Conservation (phyloP, 2,797 vertebrate genomes). For the Labroides dimidiatus region DNA sequence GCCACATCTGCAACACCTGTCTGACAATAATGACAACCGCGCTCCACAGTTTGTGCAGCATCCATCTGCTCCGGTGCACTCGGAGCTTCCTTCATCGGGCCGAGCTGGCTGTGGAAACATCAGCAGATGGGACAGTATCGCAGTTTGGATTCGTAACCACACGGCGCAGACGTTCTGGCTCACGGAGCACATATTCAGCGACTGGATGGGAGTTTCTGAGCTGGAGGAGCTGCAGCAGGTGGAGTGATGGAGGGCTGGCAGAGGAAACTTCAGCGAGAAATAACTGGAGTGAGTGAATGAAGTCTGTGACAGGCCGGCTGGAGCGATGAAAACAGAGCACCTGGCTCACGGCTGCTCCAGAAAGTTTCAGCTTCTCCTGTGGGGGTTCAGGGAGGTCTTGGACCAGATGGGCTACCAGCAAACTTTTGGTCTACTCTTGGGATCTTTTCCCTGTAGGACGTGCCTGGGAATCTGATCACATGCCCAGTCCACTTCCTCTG, state of each 20-base stretch:
- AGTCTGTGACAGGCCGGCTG: neutral
- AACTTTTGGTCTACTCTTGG: no score
- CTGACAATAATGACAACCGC: constrained; percentile 5
- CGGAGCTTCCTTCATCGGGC: constrained; percentile 17
- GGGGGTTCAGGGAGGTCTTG: no score
- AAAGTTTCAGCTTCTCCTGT: no score
- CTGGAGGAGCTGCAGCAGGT: constrained; percentile 47
- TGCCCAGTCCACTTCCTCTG: no score
- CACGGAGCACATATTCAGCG: neutral
- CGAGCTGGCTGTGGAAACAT: constrained; percentile 22
- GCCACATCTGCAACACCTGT: constrained; percentile 24
- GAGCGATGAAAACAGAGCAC: no score
- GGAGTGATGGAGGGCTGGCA: constrained; percentile 55
- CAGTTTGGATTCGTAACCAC: constrained; percentile 30
- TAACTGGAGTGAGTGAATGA: constrained; percentile 29
- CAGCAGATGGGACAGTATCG: constrained; percentile 47
- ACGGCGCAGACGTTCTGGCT: constrained; percentile 3
- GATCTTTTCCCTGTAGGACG: no score
- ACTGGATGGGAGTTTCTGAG: constrained; percentile 23
- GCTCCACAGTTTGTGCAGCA: constrained; percentile 9
- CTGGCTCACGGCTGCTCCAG: no score
- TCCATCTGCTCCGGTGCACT: constrained; percentile 35
- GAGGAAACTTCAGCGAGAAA: constrained; percentile 37
- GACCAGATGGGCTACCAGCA: no score
- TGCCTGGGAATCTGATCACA: no score